phyloP scores from a whole-genome alignment of 2,113 vertebrate genomes.

The Anhinga rufa region DNA sequence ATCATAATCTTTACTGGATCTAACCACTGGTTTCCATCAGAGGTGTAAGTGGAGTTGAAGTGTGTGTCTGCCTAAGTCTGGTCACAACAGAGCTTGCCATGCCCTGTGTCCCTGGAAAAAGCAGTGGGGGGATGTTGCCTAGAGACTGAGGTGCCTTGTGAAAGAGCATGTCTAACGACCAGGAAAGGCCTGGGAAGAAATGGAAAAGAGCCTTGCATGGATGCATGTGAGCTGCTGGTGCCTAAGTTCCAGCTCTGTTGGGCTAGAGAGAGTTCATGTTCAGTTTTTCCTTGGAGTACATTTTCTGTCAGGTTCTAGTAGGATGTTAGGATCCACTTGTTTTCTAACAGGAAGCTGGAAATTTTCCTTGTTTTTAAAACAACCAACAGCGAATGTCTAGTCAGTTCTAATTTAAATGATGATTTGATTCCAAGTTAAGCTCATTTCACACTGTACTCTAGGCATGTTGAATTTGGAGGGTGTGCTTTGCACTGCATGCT shows the following conservation, averaged over 20 bases:
- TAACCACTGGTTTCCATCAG: not conserved
- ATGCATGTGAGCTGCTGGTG: not conserved
- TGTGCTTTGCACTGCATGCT: not conserved
- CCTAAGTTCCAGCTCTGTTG: not conserved
- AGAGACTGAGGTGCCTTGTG: not conserved
- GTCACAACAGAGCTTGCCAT: not conserved
- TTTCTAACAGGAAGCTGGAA: not conserved
- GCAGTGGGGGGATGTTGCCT: too few relatives aligned
- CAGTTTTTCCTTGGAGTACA: not conserved
- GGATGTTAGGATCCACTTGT: not conserved
- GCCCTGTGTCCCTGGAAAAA: not conserved
- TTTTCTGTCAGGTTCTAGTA: not conserved
- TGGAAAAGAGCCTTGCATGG: not conserved
- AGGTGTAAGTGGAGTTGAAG: not conserved
- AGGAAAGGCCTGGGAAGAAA: not conserved
- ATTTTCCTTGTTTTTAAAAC: not conserved
- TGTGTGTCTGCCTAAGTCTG: not conserved
- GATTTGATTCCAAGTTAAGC: not conserved
- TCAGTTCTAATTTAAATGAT: not conserved
- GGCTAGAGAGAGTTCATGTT: not conserved
- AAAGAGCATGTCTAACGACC: not conserved
- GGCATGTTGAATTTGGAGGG: not conserved
- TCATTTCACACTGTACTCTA: not conserved
- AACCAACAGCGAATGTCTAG: not conserved
- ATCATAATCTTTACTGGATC: not conserved